phyloP scores from a whole-genome alignment of 2,888 invertebrate species.

The Melinaea marsaeus region DNA sequence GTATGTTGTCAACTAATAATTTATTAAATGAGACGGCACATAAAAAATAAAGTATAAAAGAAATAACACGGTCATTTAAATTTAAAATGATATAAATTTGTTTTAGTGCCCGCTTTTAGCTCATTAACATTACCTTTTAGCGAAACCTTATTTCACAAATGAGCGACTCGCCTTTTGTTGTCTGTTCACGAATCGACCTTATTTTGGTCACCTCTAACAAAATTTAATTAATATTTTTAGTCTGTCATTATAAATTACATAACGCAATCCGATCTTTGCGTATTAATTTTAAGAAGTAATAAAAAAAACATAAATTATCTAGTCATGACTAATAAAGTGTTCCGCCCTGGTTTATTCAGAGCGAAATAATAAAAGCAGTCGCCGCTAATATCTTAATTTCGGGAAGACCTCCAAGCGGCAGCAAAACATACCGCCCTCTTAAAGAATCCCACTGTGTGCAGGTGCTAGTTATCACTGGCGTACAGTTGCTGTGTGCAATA shows the following conservation, averaged over 20 bases:
- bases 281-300: constrained; percentile 4
- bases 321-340: constrained; percentile 53
- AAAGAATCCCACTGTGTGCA: constrained; percentile 47
- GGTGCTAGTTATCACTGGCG: constrained; percentile 47
- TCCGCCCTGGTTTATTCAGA: constrained; percentile 51
- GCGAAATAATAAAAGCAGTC: constrained; percentile 35
- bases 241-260: constrained; percentile 16
- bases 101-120: constrained; percentile 16
- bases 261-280: constrained; percentile 4
- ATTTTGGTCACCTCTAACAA: constrained; percentile 26
- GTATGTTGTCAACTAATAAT: neutral
- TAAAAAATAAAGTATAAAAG: neutral
- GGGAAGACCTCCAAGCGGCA: constrained; percentile 66
- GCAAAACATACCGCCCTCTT: constrained; percentile 65
- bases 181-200: constrained; percentile 24
- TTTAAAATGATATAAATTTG: constrained; percentile 21
- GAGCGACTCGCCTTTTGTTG: constrained; percentile 26
- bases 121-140: constrained; percentile 26
- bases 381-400: constrained; percentile 72
- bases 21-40: constrained; percentile 8
- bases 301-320: constrained; percentile 41
- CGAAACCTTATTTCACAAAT: constrained; percentile 27
- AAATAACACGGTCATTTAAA: constrained; percentile 14
- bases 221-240: constrained; percentile 14
- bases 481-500: constrained; percentile 59